A percentile compares a stretch with the other conserved stretches of the same genome.
phyloP scores from a whole-genome alignment of 2,113 vertebrate species.

The Labeo catla region DNA sequence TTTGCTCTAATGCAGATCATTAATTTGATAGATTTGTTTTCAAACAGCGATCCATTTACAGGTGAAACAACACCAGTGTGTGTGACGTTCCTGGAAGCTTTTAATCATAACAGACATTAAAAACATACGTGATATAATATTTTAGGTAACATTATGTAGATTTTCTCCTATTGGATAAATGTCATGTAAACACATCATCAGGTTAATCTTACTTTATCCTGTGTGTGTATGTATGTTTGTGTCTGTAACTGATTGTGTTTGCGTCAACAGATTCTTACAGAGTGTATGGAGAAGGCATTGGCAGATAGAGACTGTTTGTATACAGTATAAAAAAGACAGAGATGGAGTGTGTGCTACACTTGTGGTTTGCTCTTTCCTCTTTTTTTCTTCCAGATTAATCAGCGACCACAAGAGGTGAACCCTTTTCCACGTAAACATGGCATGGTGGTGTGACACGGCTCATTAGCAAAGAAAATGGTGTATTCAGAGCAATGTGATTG shows the following conservation, averaged over 20 bases:
- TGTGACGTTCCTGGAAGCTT: not conserved
- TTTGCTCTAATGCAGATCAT: not conserved
- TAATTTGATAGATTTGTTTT: not conserved
- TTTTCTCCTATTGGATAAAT: not conserved
- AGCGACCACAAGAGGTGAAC: conserved; percentile 49
- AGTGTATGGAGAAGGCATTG: not conserved
- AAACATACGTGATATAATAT: not conserved
- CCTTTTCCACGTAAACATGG: conserved; percentile 61
- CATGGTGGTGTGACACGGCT: conserved; percentile 51
- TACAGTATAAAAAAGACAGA: conserved; percentile 11
- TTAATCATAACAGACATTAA: not conserved
- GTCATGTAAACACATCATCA: conserved; percentile 17
- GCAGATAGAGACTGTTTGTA: conserved; percentile 24
- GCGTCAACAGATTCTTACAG: not conserved
- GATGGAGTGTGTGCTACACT: conserved; percentile 18
- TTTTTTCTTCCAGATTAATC: conserved; percentile 56
- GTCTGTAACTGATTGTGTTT: conserved; percentile 28
- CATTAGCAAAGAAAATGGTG: conserved; percentile 62
- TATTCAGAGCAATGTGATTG: conserved; percentile 53
- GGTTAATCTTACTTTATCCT: conserved; percentile 7
- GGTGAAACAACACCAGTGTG: not conserved
- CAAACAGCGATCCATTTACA: not conserved
- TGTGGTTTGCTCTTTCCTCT: conserved; percentile 41
- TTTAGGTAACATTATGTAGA: not conserved
- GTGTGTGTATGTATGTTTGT: conserved; percentile 29